Conservation (phyloP, 2,797 vertebrate genomes). For the Leptoclinus maculatus region DNA sequence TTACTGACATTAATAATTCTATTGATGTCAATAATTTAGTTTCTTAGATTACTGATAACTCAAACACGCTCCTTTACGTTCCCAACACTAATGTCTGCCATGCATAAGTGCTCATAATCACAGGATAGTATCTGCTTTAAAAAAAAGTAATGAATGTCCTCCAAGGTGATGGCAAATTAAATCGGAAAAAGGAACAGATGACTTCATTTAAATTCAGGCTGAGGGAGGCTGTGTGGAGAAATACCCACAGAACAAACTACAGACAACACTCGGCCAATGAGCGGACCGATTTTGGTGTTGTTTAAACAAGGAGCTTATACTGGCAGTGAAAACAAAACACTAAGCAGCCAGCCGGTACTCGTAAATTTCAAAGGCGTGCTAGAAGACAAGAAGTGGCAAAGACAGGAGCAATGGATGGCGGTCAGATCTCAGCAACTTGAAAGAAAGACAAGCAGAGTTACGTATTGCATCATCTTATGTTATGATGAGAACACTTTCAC, state of each 20-base stretch:
- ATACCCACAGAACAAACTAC: constrained; percentile 56
- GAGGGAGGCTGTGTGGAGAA: constrained; percentile 49
- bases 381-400: constrained; percentile 48
- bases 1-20: too few relatives aligned
- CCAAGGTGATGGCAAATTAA: constrained; percentile 59
- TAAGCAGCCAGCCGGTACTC: constrained; percentile 62
- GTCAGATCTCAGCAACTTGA: constrained; percentile 42
- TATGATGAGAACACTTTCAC: background rate
- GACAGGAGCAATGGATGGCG: constrained; percentile 16
- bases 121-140: constrained; percentile 29
- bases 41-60: too few relatives aligned
- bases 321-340: constrained; percentile 63
- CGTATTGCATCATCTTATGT: background rate
- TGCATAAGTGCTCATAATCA: constrained; percentile 49
- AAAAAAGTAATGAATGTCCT: constrained; percentile 44
- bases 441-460: constrained; percentile 12
- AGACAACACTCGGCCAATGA: constrained; percentile 55
- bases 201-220: constrained; percentile 67
- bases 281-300: constrained; percentile 53
- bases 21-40: too few relatives aligned
- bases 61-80: too few relatives aligned
- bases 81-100: constrained; percentile 33
- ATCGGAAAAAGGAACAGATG: constrained; percentile 56
- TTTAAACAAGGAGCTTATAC: constrained; percentile 69
- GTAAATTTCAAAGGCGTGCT: constrained; percentile 56